A percentile compares a stretch with the other conserved stretches of the same genome.
Conservation (phyloP, 1,140 invertebrate species). For the Trissolcus basalis region DNA sequence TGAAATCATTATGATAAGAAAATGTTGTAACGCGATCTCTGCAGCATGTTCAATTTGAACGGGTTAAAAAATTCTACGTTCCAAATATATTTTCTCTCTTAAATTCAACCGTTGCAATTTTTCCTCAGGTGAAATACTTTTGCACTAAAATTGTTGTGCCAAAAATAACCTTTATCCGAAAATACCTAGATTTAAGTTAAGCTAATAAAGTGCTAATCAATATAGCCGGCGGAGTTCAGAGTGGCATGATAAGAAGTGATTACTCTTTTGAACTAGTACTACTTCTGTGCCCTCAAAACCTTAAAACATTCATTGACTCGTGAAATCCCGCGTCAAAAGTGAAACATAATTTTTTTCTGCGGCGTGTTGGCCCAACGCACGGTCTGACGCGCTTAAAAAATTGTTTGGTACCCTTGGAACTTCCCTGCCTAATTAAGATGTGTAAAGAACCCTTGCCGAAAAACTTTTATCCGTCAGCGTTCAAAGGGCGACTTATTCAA, state of each 20-base stretch:
- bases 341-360: conserved; percentile 5
- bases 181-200: too few relatives aligned
- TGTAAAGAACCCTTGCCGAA: conserved; percentile 5
- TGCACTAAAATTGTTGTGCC: too few relatives aligned
- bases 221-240: background rate
- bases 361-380: background rate
- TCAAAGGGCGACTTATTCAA: conserved; percentile 1
- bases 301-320: conserved; percentile 1
- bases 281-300: conserved; percentile 10
- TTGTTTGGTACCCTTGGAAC: background rate
- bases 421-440: conserved; percentile 12
- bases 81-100: too few relatives aligned
- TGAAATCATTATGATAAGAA: conserved; percentile 2
- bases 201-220: too few relatives aligned
- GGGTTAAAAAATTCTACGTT: too few relatives aligned
- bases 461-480: background rate
- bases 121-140: too few relatives aligned
- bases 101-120: too few relatives aligned
- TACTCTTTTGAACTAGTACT: conserved; percentile 7
- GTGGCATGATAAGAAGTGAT: conserved; percentile 7
- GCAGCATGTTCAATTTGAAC: too few relatives aligned
- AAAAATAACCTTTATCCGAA: too few relatives aligned
- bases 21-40: background rate
- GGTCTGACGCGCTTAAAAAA: conserved; percentile 5
- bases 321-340: background rate